Base-by-base conservation (phyloP, 2,797 vertebrate species). In the Rhodeus uyekii region DNA sequence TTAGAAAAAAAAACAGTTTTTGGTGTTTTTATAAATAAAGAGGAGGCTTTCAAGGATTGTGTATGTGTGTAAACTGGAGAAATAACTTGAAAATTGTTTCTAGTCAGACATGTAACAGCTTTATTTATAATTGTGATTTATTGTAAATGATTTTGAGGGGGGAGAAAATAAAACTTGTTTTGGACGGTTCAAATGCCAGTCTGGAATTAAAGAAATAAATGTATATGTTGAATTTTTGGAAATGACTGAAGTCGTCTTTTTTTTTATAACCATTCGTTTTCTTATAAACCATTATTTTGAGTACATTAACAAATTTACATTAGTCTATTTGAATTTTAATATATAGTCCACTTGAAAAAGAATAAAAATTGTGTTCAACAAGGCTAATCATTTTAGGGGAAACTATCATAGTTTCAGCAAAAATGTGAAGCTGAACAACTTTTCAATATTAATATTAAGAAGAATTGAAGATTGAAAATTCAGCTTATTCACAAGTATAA, bases 51-150 rank as follows among this genome's bases (percentile, higher is more conserved):
- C 39, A 67, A 53, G 42, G 80, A 76, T 84, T 46, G 60, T 64
- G 2, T 63, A 18, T 27, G 83, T 46, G 42, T 29, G 68, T 42
- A 48, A 39, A 75, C 79, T 73, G 80, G 76, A 81, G 81, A 42
- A 89, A 76, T 78, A 83, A 91, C 87, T 85, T 90, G 86, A 92
- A 91, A 78, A 83, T 87, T 85, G 76, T 84, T 93, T 90, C 87
- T 91, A 87, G 84, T 87, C 71, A 77, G 84, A 89, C 71, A 55
- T 84, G 85, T 90, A 89, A 84, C 58, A 86, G 86, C 88, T 91
- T 89, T 93, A 91, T 94, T 92, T 93, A 90, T 89, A 86, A 88
- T 75, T 91, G 89, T 93, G 88, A 90, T 87, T 89, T 83, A 32
- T 87, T 89, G 89, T 91, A 90, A 89, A 91, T 84, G 82, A 91